Evolutionary conservation across 2,888 invertebrate genomes (phyloP).

Genomic region (Apodemia mormo): DNA sequence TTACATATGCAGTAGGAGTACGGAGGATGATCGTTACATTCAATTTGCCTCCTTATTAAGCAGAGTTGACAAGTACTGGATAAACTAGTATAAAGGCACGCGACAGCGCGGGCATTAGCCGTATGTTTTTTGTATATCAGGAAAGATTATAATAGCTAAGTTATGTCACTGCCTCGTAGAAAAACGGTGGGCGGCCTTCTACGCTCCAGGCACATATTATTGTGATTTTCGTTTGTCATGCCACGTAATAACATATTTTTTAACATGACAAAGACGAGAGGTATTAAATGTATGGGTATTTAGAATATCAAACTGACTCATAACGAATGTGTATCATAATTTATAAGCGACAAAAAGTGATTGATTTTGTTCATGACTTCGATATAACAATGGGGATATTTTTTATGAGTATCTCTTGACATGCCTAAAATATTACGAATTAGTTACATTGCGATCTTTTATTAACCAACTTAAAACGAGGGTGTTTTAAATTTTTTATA

Average conservation of each 20-base stretch:
- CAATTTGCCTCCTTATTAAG: slow-evolving; percentile 62
- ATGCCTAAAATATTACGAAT: too few species aligned
- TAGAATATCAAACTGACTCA: not conserved
- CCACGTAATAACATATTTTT: slow-evolving; percentile 59
- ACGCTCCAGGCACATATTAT: slow-evolving; percentile 54
- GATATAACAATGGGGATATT: slow-evolving; percentile 1
- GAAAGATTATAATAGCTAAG: slow-evolving; percentile 70
- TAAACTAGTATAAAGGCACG: slow-evolving; percentile 66
- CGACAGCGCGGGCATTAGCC: slow-evolving; percentile 68
- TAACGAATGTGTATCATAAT: not conserved
- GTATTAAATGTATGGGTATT: slow-evolving; percentile 11
- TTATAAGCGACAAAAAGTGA: not conserved
- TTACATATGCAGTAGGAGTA: slow-evolving; percentile 55
- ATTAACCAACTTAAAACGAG: too few species aligned
- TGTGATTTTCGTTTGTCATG: slow-evolving; percentile 72
- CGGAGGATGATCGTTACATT: slow-evolving; percentile 54
- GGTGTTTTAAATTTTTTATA: too few species aligned
- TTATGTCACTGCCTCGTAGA: slow-evolving; percentile 63
- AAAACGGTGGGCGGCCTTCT: slow-evolving; percentile 49
- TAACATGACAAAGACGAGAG: slow-evolving; percentile 28
- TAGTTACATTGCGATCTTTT: too few species aligned
- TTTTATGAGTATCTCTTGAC: not conserved
- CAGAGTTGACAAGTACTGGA: slow-evolving; percentile 54
- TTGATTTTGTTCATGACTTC: not conserved
- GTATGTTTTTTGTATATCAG: slow-evolving; percentile 58